Percentiles rank a stretch among this genome's conserved stretches.
phyloP scores from a whole-genome alignment of 2,797 vertebrate species.

The Hydrocynus forskahlii region DNA sequence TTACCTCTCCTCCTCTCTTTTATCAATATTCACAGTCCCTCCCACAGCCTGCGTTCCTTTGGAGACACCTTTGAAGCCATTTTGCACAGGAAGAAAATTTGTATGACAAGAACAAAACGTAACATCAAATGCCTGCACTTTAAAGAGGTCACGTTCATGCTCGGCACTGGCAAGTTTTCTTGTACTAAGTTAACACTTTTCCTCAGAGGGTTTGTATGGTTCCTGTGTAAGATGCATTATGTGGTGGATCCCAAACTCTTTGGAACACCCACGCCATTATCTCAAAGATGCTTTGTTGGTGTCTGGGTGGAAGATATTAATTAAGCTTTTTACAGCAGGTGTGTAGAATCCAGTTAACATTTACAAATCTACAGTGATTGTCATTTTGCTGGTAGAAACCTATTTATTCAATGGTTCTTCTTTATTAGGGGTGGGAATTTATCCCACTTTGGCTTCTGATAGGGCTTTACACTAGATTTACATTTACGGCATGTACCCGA shows the following conservation, averaged over 20 bases:
- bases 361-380: not conserved
- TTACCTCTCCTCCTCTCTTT: not conserved
- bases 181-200: conserved; percentile 31
- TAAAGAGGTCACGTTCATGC: conserved; percentile 45
- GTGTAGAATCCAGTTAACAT: conserved; percentile 1
- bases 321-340: conserved; percentile 26
- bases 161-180: conserved; percentile 14
- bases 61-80: conserved; percentile 34
- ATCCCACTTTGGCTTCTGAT: too few relatives aligned
- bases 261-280: conserved; percentile 42
- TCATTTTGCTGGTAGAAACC: not conserved
- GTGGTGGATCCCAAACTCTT: conserved; percentile 45
- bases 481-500: too few relatives aligned
- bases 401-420: too few relatives aligned
- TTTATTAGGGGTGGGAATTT: too few relatives aligned
- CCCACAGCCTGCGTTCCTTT: not conserved
- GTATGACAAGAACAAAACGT: conserved; percentile 23
- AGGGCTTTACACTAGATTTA: too few relatives aligned
- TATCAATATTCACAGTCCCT: conserved; percentile 21
- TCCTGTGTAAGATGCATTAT: conserved; percentile 26
- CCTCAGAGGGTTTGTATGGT: not conserved
- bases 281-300: conserved; percentile 38
- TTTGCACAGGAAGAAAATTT: conserved; percentile 31
- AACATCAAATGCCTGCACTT: conserved; percentile 37
- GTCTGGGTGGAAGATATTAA: conserved; percentile 14